phyloP scores from a whole-genome alignment of 2,113 vertebrate genomes.

The Nettapus auritus region DNA sequence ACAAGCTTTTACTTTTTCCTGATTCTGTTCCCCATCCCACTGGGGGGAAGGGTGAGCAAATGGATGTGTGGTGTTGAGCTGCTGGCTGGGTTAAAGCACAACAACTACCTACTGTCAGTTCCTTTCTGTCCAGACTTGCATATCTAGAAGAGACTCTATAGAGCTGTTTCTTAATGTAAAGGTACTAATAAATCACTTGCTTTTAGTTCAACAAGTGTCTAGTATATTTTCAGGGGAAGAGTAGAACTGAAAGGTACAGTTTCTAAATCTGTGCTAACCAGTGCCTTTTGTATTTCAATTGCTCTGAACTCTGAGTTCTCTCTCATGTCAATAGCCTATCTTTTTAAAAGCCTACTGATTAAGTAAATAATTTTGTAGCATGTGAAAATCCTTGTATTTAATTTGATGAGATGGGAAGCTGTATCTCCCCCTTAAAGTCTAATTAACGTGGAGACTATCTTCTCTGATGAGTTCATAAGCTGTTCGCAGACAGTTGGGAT shows the following conservation, averaged over 20 bases:
- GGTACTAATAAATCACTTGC: background rate
- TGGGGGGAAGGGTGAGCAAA: too few species aligned
- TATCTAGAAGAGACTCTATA: background rate
- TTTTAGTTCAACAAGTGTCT: background rate
- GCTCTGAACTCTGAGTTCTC: slow-evolving; percentile 15
- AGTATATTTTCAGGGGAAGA: background rate
- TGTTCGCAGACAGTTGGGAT: slow-evolving; percentile 90
- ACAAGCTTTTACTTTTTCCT: too few species aligned
- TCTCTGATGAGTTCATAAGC: slow-evolving; percentile 96
- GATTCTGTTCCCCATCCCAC: too few species aligned
- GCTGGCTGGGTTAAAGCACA: too few species aligned
- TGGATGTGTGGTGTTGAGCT: too few species aligned
- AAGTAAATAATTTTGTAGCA: slow-evolving; percentile 73
- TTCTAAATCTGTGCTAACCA: background rate
- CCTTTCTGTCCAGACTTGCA: background rate
- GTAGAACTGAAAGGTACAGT: background rate
- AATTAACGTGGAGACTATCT: slow-evolving; percentile 90
- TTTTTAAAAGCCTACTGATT: slow-evolving; percentile 59
- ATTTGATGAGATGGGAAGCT: slow-evolving; percentile 44
- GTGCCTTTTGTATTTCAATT: background rate
- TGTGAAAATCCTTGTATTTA: slow-evolving; percentile 82
- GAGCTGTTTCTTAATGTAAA: background rate
- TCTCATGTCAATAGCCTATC: slow-evolving; percentile 37
- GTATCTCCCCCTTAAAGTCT: slow-evolving; percentile 68
- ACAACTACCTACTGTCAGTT: background rate